Base-by-base conservation (phyloP, 1,140 invertebrate species). In the Drosophila ogumai region DNA sequence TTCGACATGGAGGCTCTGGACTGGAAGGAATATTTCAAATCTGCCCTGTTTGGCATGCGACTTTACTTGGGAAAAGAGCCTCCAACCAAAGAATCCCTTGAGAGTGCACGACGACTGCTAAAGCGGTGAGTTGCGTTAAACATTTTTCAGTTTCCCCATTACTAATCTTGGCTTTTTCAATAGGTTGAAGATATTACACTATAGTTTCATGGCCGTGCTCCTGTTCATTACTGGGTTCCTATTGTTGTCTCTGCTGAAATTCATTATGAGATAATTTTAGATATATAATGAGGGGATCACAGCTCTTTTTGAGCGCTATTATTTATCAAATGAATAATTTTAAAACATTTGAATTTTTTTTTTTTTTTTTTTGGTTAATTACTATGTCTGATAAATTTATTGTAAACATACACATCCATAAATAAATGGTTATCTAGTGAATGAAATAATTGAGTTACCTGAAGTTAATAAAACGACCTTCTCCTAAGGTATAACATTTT, bases 21-120 rank as follows among this genome's bases (percentile, higher is more conserved):
- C 54, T 97, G 96, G 96, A 79, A 93, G 0, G 82, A 93, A 9
- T 95, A 95, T 78, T 93, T 95, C 5, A 77, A 93, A 7, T 91
- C 91, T 19, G 94, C 95, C 65, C 92, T 95, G 2, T 85, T 92
- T 75, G 96, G 96, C 31, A 91, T 96, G 28, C 93, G 96, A 38
- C 92, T 94, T 6, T 96, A 95, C 81, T 66, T 97, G 10, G 91
- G 95, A 2, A 96, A 96, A 57, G 96, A 97, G 49, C 94, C 95
- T 59, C 81, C 95, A 2, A 94, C 93, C 1, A 17, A 50, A 12
- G 66, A 86, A 56, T 95, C 95, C 2, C 75, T 96, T 28, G 93
- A 95, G 4, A 25, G 31, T 40, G 75, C 13, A 9, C 40, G 2
- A 0, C 46, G 61, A 32, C n/a, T 40, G 6, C 13, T 38, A 0